Percentiles rank a stretch among this genome's conserved stretches.
Evolutionary conservation across 2,888 invertebrate species (phyloP).

Genomic region (Norana najaformis): DNA sequence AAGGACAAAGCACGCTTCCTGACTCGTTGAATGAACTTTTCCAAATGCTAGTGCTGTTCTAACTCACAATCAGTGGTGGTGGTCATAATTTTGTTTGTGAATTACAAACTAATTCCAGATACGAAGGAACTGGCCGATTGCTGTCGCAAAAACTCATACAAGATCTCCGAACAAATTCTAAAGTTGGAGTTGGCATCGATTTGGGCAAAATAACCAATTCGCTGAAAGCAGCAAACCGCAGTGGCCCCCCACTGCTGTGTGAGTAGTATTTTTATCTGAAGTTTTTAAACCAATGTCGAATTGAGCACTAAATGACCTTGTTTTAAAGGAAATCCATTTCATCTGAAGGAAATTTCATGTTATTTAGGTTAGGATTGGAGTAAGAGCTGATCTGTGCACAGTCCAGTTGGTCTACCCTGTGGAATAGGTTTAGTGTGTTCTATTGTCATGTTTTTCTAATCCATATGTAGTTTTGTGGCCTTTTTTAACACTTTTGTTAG

Average conservation of each 20-base stretch:
- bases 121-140: conserved; percentile 96
- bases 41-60: neutral
- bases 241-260: conserved; percentile 5
- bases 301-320: neutral
- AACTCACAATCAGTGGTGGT: neutral
- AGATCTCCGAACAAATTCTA: conserved; percentile 70
- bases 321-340: neutral
- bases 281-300: neutral
- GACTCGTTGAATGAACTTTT: neutral
- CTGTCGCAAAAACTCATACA: conserved; percentile 90
- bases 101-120: conserved; percentile 64
- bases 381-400: neutral
- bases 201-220: neutral
- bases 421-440: neutral
- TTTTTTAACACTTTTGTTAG: conserved; percentile 3
- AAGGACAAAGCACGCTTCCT: neutral
- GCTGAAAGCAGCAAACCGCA: neutral
- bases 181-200: neutral
- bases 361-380: neutral
- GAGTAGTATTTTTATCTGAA: neutral
- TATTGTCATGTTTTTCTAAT: neutral
- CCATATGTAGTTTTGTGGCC: neutral
- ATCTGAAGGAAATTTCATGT: neutral
- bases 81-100: neutral
- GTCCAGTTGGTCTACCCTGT: neutral